Conservation (phyloP, 2,888 invertebrate species). For the Hermodice carunculata region DNA sequence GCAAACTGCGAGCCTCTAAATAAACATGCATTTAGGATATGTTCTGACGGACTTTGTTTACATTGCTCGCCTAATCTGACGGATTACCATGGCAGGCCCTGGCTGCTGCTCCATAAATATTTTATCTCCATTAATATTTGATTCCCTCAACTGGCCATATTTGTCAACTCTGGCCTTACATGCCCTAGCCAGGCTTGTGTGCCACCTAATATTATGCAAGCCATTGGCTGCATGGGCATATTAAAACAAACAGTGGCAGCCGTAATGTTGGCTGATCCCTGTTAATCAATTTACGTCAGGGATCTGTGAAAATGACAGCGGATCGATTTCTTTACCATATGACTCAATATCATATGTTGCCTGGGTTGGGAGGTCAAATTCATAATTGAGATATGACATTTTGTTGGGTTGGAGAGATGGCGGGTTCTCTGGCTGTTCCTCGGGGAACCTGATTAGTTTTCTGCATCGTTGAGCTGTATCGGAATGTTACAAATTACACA, state of each 20-base stretch:
- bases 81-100: too few relatives aligned
- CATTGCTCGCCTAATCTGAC: too few relatives aligned
- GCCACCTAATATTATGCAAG: too few relatives aligned
- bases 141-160: too few relatives aligned
- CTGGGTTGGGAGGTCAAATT: conserved; percentile 17
- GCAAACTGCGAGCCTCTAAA: too few relatives aligned
- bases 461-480: conserved; percentile 18
- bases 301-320: conserved; percentile 9
- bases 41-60: too few relatives aligned
- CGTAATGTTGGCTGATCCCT: too few relatives aligned
- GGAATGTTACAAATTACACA: conserved; percentile 15
- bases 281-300: conserved; percentile 24
- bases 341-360: conserved; percentile 21
- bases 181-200: too few relatives aligned
- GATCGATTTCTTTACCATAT: conserved; percentile 11
- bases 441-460: conserved; percentile 18
- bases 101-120: too few relatives aligned
- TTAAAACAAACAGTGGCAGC: background rate
- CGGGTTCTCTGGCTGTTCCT: background rate
- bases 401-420: background rate
- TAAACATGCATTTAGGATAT: too few relatives aligned
- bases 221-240: background rate
- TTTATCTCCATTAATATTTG: too few relatives aligned
- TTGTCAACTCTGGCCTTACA: too few relatives aligned
- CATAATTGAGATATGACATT: conserved; percentile 26